Evolutionary conservation across 2,888 invertebrate genomes (phyloP).

Genomic region (Reticulitermes lucifugus): DNA sequence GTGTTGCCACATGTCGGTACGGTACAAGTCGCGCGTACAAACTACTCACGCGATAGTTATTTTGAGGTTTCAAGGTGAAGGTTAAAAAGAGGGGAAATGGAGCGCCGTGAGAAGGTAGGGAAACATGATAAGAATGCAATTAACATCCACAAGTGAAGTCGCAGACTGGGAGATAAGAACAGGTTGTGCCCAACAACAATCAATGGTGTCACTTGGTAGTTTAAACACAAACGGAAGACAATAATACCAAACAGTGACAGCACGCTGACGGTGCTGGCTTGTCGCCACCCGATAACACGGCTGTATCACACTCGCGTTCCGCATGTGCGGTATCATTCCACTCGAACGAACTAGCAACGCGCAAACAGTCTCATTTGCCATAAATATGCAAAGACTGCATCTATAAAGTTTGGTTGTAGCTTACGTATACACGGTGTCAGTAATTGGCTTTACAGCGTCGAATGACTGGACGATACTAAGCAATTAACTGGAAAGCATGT

Average conservation of each 20-base stretch:
- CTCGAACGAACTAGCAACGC: background rate
- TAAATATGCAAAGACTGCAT: too few relatives aligned
- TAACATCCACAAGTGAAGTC: background rate
- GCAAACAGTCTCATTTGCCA: background rate
- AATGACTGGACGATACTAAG: too few relatives aligned
- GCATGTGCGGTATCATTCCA: background rate
- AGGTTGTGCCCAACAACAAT: background rate
- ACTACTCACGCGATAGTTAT: slow-evolving; percentile 39
- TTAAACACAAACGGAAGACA: background rate
- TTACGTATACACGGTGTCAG: too few relatives aligned
- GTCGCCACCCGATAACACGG: background rate
- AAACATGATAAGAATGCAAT: slow-evolving; percentile 32
- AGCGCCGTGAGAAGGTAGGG: slow-evolving; percentile 8
- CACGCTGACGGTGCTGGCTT: background rate
- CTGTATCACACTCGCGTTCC: background rate
- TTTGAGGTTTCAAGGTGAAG: slow-evolving; percentile 51
- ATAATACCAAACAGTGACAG: background rate
- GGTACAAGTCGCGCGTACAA: background rate
- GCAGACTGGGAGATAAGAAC: background rate
- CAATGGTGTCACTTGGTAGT: background rate
- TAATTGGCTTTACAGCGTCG: too few relatives aligned
- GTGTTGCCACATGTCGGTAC: slow-evolving; percentile 27
- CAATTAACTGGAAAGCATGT: too few relatives aligned
- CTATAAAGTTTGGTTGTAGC: too few relatives aligned
- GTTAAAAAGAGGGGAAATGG: slow-evolving; percentile 52